phyloP scores from a whole-genome alignment of 2,113 vertebrate genomes.

The Oryzias javanicus region DNA sequence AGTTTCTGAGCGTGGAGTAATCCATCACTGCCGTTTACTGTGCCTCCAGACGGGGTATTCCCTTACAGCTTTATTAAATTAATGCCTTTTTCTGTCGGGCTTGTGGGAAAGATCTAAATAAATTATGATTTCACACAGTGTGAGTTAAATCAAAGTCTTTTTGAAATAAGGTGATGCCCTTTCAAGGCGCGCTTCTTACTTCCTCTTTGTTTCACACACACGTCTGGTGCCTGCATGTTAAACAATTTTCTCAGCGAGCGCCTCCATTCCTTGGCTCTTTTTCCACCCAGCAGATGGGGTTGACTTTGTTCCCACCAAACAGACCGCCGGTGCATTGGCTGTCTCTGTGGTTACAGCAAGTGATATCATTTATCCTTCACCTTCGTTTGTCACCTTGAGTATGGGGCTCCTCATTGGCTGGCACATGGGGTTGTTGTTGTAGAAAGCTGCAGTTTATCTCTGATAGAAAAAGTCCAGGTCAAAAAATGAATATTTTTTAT shows the following conservation, averaged over 20 bases:
- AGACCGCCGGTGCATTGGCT: slow-evolving; percentile 11
- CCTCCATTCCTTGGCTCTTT: slow-evolving; percentile 43
- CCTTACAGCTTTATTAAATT: slow-evolving; percentile 75
- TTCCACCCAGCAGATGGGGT: slow-evolving; percentile 35
- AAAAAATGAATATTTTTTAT: too few relatives aligned
- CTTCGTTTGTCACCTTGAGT: slow-evolving; percentile 44
- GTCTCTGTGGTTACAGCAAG: background rate
- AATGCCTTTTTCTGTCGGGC: slow-evolving; percentile 61
- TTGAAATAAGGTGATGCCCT: slow-evolving; percentile 34
- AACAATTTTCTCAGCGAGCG: slow-evolving; percentile 42
- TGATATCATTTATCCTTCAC: slow-evolving; percentile 49
- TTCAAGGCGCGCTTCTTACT: slow-evolving; percentile 18
- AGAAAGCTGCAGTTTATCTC: too few relatives aligned
- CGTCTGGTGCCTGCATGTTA: slow-evolving; percentile 24
- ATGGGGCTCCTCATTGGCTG: slow-evolving; percentile 51
- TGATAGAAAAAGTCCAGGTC: too few relatives aligned
- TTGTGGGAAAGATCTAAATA: slow-evolving; percentile 60
- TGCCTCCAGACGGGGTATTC: slow-evolving; percentile 56
- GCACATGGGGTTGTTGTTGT: slow-evolving; percentile 5
- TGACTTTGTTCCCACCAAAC: slow-evolving; percentile 47
- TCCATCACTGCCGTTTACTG: slow-evolving; percentile 71
- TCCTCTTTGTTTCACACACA: slow-evolving; percentile 45
- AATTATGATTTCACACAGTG: slow-evolving; percentile 63
- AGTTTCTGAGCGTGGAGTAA: slow-evolving; percentile 62
- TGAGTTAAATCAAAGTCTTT: slow-evolving; percentile 50